Percentiles rank a stretch among this genome's conserved stretches.
Evolutionary conservation across 2,888 invertebrate genomes (phyloP).

Genomic region (Lamproptera curius): DNA sequence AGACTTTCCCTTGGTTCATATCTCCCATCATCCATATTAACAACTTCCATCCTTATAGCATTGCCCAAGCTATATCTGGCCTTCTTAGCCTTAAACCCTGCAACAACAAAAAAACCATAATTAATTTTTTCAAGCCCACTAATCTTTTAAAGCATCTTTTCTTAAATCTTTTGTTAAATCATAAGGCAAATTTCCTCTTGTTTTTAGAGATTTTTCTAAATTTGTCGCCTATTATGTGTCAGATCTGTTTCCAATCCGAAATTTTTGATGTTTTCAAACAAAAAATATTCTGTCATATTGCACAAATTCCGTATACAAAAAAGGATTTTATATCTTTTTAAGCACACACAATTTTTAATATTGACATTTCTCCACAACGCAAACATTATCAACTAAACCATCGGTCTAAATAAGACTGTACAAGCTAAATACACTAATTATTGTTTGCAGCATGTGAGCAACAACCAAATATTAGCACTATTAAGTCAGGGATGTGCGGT

Average conservation of each 20-base stretch:
- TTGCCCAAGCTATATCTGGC: constrained; percentile 66
- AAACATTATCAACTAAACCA: constrained; percentile 40
- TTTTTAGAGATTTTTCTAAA: no score
- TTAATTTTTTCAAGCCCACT: no score
- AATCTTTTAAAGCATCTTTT: no score
- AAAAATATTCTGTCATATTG: background rate
- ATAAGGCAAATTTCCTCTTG: no score
- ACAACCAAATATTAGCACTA: constrained; percentile 50
- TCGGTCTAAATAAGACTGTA: constrained; percentile 44
- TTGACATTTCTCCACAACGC: constrained; percentile 60
- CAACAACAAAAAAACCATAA: constrained; percentile 37
- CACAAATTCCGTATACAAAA: background rate
- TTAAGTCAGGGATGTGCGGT: constrained; percentile 36
- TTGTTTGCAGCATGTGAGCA: constrained; percentile 44
- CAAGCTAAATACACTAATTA: constrained; percentile 56
- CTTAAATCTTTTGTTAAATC: no score
- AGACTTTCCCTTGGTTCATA: constrained; percentile 59
- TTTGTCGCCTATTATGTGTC: no score
- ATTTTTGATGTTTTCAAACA: background rate
- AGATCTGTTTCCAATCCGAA: no score
- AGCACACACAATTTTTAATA: constrained; percentile 51
- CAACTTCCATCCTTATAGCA: constrained; percentile 71
- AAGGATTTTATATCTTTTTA: background rate
- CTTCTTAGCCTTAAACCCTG: constrained; percentile 59
- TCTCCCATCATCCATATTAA: constrained; percentile 58